These are phyloP conservation scores for Suncus etruscus DNA, from an alignment of 2,113 vertebrate species.

Conservation along the genomic window DNA sequence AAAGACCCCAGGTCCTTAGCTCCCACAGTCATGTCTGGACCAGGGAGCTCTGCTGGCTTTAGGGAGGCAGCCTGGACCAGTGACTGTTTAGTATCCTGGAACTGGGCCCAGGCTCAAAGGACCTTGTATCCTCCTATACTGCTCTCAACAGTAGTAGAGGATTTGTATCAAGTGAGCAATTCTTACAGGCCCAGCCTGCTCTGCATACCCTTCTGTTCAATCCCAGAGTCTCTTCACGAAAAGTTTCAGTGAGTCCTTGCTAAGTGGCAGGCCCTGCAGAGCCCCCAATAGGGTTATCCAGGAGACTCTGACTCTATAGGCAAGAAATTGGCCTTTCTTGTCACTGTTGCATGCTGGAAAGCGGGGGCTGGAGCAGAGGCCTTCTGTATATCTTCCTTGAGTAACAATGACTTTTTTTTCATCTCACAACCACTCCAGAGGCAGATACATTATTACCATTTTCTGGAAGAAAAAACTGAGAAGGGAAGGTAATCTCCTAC, in stretches of 20 bases:
- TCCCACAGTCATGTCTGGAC: neutral
- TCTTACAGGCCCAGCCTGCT: neutral
- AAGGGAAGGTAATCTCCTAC: neutral
- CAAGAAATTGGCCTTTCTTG: neutral
- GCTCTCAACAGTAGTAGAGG: neutral
- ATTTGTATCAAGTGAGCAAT: neutral
- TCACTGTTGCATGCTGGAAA: neutral
- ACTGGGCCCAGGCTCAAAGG: neutral
- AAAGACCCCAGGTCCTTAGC: conserved; percentile 21
- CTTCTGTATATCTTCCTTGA: neutral
- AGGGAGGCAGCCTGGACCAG: neutral
- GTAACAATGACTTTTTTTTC: neutral
- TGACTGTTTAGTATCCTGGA: neutral
- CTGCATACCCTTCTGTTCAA: neutral
- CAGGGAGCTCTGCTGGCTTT: neutral
- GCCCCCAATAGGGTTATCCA: neutral
- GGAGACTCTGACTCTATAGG: neutral
- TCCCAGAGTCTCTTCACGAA: neutral
- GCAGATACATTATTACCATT: neutral
- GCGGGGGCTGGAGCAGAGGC: neutral
- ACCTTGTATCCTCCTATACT: neutral
- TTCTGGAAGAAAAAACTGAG: conserved; percentile 34
- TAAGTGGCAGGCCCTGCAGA: neutral
- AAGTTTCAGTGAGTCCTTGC: neutral
- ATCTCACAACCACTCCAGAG: neutral